Conservation (phyloP, 2,888 invertebrate species). For the Melangyna quadrimaculata region DNA sequence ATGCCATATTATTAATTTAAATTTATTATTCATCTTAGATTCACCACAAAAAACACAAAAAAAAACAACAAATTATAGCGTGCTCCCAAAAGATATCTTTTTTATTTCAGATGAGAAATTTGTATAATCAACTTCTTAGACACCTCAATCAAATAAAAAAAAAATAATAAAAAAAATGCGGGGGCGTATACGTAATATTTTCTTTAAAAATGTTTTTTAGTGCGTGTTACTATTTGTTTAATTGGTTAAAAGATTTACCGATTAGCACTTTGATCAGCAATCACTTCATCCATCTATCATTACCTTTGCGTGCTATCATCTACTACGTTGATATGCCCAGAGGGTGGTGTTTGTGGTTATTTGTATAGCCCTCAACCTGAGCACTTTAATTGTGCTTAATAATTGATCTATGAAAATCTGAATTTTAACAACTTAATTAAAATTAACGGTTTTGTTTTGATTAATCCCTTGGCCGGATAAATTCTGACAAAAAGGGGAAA, state of each 20-base stretch:
- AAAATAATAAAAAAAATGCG: background rate
- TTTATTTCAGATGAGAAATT: conserved; percentile 9
- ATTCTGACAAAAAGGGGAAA: background rate
- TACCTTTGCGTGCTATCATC: conserved; percentile 7
- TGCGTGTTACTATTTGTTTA: conserved; percentile 37
- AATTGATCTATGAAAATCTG: background rate
- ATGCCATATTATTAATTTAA: background rate
- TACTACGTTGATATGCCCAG: too few relatives aligned
- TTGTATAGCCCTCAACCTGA: conserved; percentile 1
- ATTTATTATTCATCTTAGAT: background rate
- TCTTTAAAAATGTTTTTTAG: background rate
- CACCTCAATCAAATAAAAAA: conserved; percentile 7
- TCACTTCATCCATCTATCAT: background rate
- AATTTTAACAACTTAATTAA: conserved; percentile 8
- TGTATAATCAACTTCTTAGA: conserved; percentile 20
- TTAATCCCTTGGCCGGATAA: background rate
- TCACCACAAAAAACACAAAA: conserved; percentile 3
- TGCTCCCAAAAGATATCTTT: conserved; percentile 8
- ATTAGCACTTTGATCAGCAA: conserved; percentile 9
- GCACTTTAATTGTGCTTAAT: conserved; percentile 10
- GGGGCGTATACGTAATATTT: conserved; percentile 19
- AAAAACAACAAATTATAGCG: background rate
- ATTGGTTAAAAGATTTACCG: conserved; percentile 22
- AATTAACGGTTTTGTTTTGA: conserved; percentile 10
- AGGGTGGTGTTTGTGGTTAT: background rate